These are phyloP conservation scores for Xenopus petersii DNA, from an alignment of 2,797 vertebrate species.

Conservation along the genomic window DNA sequence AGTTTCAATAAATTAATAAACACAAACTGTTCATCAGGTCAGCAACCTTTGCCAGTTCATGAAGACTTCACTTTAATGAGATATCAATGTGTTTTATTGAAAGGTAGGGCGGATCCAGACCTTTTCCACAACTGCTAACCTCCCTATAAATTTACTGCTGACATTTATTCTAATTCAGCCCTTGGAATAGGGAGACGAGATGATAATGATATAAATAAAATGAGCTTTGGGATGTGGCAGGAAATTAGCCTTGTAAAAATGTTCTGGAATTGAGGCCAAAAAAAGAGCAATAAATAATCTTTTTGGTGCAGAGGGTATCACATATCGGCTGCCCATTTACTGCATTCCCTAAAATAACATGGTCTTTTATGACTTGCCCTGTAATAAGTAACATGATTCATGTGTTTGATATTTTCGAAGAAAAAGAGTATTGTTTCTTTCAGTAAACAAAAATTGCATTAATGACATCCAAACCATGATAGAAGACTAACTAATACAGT, in stretches of 20 bases:
- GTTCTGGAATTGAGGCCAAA: constrained; percentile 38
- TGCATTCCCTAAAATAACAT: constrained; percentile 38
- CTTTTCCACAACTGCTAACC: neutral
- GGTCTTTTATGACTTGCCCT: constrained; percentile 32
- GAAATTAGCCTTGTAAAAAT: constrained; percentile 45
- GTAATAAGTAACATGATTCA: constrained; percentile 21
- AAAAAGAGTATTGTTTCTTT: constrained; percentile 31
- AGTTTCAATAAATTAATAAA: no score
- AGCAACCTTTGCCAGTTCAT: no score
- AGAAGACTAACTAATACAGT: neutral
- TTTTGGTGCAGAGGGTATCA: neutral
- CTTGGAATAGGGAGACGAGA: neutral
- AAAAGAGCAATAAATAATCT: constrained; percentile 34
- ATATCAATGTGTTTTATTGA: no score
- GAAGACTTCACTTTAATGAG: no score
- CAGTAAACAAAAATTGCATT: constrained; percentile 40
- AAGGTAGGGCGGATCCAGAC: no score
- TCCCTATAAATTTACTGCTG: neutral
- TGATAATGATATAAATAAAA: neutral
- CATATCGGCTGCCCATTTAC: constrained; percentile 23
- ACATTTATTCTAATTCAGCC: neutral
- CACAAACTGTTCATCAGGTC: no score
- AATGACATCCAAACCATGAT: constrained; percentile 17
- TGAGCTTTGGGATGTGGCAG: constrained; percentile 27
- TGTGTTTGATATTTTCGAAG: constrained; percentile 35